Evolutionary conservation across 2,113 vertebrate genomes (phyloP).

Genomic region (Spermophilus dauricus): DNA sequence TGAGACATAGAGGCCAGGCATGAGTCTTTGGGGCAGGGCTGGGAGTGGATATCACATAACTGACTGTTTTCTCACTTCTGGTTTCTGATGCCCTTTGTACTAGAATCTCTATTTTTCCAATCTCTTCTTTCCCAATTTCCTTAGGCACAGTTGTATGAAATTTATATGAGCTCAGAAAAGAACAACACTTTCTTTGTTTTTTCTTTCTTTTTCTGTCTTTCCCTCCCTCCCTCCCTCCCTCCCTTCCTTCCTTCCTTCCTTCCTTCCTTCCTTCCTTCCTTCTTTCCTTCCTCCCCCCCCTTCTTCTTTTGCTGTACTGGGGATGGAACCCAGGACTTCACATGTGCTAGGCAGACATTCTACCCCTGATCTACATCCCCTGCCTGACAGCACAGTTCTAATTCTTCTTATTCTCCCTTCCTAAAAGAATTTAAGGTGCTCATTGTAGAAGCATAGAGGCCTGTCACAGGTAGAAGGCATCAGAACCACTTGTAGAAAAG

Average conservation of each 20-base stretch:
- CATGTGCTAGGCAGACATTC: neutral
- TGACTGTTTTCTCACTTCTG: neutral
- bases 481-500: neutral
- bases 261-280: neutral
- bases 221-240: neutral
- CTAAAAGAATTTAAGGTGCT: neutral
- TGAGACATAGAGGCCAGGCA: neutral
- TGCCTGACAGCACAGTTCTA: neutral
- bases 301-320: too few species aligned
- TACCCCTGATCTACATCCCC: neutral
- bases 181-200: neutral
- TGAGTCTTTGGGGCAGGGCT: too few species aligned
- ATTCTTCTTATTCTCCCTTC: neutral
- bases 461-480: neutral
- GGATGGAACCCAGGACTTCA: neutral
- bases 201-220: too few species aligned
- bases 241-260: too few species aligned
- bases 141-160: neutral
- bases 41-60: accelerated
- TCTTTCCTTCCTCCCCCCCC: accelerated
- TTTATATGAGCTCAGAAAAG: neutral
- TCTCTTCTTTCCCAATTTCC: neutral
- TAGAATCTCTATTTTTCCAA: neutral
- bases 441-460: neutral
- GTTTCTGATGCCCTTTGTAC: neutral